These are phyloP conservation scores for Leucania comma DNA, from an alignment of 2,888 invertebrate species.

Conservation along the genomic window DNA sequence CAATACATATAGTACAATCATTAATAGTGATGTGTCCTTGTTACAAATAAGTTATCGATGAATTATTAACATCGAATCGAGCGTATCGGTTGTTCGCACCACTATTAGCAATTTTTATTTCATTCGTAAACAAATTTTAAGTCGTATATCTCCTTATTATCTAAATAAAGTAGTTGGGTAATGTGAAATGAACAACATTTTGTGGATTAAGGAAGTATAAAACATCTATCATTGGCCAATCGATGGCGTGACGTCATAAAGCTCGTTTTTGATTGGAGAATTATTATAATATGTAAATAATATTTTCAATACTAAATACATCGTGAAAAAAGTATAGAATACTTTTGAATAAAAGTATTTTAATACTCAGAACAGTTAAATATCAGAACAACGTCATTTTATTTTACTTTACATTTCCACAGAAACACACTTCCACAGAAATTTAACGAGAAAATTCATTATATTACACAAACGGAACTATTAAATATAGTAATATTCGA, in stretches of 20 bases:
- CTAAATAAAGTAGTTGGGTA: slow-evolving; percentile 6
- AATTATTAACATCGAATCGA: slow-evolving; percentile 19
- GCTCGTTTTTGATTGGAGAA: not conserved
- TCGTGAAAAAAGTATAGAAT: no score
- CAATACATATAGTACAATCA: slow-evolving; percentile 2
- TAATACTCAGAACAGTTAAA: slow-evolving; percentile 2
- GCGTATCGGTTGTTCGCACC: slow-evolving; percentile 33
- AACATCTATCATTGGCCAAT: not conserved
- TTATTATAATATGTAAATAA: no score
- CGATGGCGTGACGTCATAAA: not conserved
- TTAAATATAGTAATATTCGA: slow-evolving; percentile 1
- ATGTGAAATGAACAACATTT: not conserved
- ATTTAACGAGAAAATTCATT: slow-evolving; percentile 16
- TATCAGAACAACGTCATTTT: not conserved
- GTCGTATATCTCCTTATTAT: not conserved
- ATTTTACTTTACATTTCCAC: slow-evolving; percentile 12
- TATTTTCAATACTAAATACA: not conserved
- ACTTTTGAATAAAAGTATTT: no score
- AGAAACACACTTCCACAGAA: slow-evolving; percentile 7
- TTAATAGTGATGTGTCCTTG: slow-evolving; percentile 49
- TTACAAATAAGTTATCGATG: slow-evolving; percentile 38
- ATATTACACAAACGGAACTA: slow-evolving; percentile 11
- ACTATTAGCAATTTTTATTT: not conserved
- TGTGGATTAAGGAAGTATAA: not conserved
- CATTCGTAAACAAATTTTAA: not conserved